phyloP scores from a whole-genome alignment of 2,113 vertebrate species.

The Spheniscus mendiculus region DNA sequence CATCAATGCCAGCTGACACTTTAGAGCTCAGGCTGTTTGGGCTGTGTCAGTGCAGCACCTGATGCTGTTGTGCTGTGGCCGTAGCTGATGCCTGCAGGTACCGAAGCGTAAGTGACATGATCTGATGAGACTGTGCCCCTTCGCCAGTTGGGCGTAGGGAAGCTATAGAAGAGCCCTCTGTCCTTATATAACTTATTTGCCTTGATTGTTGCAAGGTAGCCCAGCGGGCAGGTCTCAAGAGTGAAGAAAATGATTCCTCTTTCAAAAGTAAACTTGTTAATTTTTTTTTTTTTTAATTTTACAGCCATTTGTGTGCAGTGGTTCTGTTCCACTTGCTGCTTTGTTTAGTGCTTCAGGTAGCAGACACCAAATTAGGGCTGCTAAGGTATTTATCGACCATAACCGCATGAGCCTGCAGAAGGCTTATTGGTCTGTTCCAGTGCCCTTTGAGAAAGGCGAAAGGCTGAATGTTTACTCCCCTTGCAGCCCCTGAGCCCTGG shows the following conservation, averaged over 20 bases:
- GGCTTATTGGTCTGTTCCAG: background rate
- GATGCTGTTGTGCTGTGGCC: background rate
- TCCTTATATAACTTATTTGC: no score
- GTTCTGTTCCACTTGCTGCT: background rate
- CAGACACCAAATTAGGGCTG: background rate
- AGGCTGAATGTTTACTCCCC: background rate
- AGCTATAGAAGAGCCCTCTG: background rate
- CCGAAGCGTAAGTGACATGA: accelerated
- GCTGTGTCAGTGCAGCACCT: background rate
- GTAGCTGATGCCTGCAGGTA: background rate
- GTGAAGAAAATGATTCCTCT: background rate
- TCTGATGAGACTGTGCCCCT: background rate
- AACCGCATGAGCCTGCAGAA: background rate
- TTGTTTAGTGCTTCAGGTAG: background rate
- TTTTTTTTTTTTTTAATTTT: background rate
- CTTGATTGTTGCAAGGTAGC: accelerated
- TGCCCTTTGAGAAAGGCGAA: background rate
- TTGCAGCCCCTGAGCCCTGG: background rate
- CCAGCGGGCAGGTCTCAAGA: background rate
- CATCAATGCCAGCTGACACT: accelerated
- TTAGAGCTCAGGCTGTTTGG: accelerated
- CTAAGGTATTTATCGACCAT: background rate
- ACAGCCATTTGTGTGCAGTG: background rate
- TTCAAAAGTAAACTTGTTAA: accelerated
- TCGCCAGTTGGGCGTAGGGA: accelerated